These are phyloP conservation scores for Rhagonycha fulva DNA, from an alignment of 2,888 invertebrate genomes.

Conservation along the genomic window DNA sequence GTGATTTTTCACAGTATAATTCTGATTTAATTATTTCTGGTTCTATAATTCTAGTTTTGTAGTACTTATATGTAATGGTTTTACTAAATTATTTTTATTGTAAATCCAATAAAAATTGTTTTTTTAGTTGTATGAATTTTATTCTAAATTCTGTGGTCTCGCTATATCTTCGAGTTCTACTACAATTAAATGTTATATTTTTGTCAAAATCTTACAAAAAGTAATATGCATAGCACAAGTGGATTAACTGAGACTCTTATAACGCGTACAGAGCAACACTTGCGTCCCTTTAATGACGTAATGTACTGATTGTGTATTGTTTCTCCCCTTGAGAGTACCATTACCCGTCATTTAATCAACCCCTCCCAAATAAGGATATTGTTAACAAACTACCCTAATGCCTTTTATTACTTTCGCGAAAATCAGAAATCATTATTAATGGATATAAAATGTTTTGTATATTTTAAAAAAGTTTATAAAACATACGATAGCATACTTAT, in stretches of 20 bases:
- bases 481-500: background rate
- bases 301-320: constrained; percentile 57
- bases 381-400: constrained; percentile 50
- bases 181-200: background rate
- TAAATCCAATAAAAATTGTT: too few species aligned
- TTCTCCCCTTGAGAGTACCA: constrained; percentile 49
- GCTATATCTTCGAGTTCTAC: background rate
- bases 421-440: constrained; percentile 36
- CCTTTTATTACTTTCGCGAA: constrained; percentile 34
- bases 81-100: too few species aligned
- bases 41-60: too few species aligned
- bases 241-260: constrained; percentile 23
- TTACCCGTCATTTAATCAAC: constrained; percentile 53
- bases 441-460: constrained; percentile 34
- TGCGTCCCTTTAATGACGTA: constrained; percentile 53
- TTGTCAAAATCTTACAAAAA: constrained; percentile 17
- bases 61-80: too few species aligned
- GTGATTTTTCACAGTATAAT: too few species aligned
- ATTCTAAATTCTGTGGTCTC: background rate
- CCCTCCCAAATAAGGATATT: constrained; percentile 53
- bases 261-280: constrained; percentile 44
- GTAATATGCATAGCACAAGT: constrained; percentile 29
- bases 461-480: constrained; percentile 12
- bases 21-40: too few species aligned
- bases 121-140: too few species aligned